Conservation (phyloP, 2,113 vertebrate genomes). For the Hippocampus guttulatus region DNA sequence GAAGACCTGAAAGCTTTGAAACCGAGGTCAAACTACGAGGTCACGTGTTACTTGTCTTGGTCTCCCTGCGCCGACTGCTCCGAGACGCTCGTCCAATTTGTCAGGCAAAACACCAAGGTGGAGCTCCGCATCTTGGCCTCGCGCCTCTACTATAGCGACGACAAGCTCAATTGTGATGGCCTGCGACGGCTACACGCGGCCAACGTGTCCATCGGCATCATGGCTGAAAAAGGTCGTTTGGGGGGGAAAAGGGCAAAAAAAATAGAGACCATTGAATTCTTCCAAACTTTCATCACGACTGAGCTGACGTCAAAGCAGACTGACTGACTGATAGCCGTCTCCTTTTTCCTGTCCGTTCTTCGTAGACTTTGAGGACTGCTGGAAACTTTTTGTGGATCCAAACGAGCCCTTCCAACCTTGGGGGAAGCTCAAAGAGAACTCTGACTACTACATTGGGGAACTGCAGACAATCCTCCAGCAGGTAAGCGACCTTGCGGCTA, state of each 20-base stretch:
- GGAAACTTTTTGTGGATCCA: no score
- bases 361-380: background rate
- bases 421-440: no score
- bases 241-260: no score
- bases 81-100: background rate
- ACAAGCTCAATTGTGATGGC: background rate
- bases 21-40: background rate
- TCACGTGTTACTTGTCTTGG: background rate
- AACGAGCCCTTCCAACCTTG: no score
- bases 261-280: no score
- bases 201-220: background rate
- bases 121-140: background rate
- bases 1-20: background rate
- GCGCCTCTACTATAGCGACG: background rate
- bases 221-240: background rate
- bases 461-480: no score
- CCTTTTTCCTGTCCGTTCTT: background rate
- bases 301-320: background rate
- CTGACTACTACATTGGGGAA: no score
- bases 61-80: background rate
- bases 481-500: no score
- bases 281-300: background rate
- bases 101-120: background rate
- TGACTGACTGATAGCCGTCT: no score
- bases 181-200: background rate